Percentiles rank a stretch among this genome's conserved stretches.
Evolutionary conservation across 1,140 invertebrate genomes (phyloP).

Genomic region (Pseudachorutes palmiensis): DNA sequence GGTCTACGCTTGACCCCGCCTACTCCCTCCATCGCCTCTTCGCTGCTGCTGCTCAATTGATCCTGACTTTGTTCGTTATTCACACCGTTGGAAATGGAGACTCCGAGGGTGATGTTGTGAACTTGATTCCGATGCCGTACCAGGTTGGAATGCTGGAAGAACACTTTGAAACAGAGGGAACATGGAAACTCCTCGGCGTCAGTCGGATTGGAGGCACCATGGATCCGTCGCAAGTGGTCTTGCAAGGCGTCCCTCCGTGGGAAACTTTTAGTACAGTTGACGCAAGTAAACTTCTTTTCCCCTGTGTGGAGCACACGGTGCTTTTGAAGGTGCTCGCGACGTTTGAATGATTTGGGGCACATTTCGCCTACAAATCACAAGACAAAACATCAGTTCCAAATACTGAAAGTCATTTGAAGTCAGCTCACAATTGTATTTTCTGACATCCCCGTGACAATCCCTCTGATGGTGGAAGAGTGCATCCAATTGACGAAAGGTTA

Average conservation of each 20-base stretch:
- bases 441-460: constrained; percentile 24
- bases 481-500: constrained; percentile 24
- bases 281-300: constrained; percentile 28
- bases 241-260: constrained; percentile 27
- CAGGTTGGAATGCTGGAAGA: constrained; percentile 22
- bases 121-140: constrained; percentile 26
- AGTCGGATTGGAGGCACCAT: constrained; percentile 14
- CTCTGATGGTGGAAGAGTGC: constrained; percentile 30
- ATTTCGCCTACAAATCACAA: constrained; percentile 11
- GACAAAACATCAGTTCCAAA: constrained; percentile 25
- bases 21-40: too few species aligned
- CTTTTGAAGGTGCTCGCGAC: constrained; percentile 34
- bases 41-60: neutral
- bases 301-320: constrained; percentile 32
- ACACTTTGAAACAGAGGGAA: constrained; percentile 33
- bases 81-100: neutral
- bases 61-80: neutral
- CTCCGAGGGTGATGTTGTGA: constrained; percentile 14
- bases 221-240: constrained; percentile 32
- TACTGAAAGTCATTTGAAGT: neutral
- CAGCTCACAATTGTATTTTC: constrained; percentile 31
- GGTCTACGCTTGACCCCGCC: too few species aligned
- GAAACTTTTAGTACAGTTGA: constrained; percentile 30
- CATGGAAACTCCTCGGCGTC: constrained; percentile 20
- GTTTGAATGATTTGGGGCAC: constrained; percentile 29